Evolutionary conservation across 2,113 vertebrate species (phyloP), one percentile per base, ranked within the genome.

Genomic region (Ptilonorhynchus violaceus): DNA sequence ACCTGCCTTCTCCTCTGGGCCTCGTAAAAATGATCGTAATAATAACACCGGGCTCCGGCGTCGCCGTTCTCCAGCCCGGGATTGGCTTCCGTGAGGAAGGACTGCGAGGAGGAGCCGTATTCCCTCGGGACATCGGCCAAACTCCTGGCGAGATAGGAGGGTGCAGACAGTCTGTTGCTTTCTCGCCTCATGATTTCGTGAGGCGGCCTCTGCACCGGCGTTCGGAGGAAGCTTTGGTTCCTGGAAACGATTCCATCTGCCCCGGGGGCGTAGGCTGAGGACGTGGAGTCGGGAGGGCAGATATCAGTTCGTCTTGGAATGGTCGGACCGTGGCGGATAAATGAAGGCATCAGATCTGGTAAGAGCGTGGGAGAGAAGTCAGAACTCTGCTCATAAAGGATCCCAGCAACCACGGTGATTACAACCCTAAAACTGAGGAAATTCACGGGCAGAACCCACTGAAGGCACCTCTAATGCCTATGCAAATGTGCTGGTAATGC

Each of bases 301-400:
- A 99, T 96, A 93, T 99, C 99, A 33, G 98, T 98, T 82, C 99
- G 98, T 93, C 99, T 98, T 31, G 99, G 99, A 92, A 99, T 99
- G 89, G 99, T 99, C 35, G 99, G 99, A 59, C 99, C 99, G 73
- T 99, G 99, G n/a, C 99, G 99, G 96, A 99, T 99, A 81, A 99
- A 99, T 3, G 99, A 99, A 95, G 99, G 99, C 99, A 99, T 99
- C 84, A 99, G 98, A 98, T 99, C 99, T 99, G 97, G 10, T 73
- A 72, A 90, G 0, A 83, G 73, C 42, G 87, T 2, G 41, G 63
- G 23, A 79, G 30, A 69, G 44, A 67, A 39, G 28, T 22, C 14
- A 92, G 66, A 59, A 37, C 25, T 31, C 14, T 12, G 53, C 15
- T 35, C 2, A 7, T 1, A 19, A 20, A 14, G 13, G 0, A 7